Conservation (phyloP, 1,140 invertebrate species). For the Pachypeltis micranthus region DNA sequence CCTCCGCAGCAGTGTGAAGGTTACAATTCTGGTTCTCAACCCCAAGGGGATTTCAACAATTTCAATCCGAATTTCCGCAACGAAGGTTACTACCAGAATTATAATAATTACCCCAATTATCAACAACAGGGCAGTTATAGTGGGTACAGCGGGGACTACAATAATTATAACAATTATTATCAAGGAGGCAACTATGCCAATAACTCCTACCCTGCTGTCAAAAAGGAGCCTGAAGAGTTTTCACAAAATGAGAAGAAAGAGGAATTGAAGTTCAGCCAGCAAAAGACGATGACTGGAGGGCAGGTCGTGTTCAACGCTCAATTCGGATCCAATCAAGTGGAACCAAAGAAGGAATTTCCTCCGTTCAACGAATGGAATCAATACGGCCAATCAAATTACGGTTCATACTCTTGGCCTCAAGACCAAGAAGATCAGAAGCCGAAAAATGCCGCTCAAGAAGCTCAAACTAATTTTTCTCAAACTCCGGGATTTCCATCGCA, state of each 20-base stretch:
- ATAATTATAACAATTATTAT: not conserved
- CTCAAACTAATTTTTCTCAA: no score
- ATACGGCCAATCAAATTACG: not conserved
- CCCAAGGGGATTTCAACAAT: not conserved
- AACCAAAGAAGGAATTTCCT: not conserved
- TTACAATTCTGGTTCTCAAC: not conserved
- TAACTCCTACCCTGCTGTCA: not conserved
- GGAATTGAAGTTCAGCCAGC: not conserved
- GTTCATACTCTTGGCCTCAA: not conserved
- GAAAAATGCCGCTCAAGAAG: not conserved
- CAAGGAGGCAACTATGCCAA: not conserved
- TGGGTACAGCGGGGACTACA: not conserved
- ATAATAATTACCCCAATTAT: not conserved
- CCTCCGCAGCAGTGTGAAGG: not conserved
- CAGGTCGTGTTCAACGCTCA: not conserved
- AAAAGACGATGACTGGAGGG: not conserved
- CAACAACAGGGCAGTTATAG: not conserved
- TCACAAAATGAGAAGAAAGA: not conserved
- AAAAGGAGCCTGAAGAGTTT: slow-evolving; percentile 5
- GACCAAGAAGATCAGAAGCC: not conserved
- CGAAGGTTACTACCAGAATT: not conserved
- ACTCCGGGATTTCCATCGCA: not conserved
- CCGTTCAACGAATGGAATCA: slow-evolving; percentile 1
- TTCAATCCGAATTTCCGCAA: not conserved
- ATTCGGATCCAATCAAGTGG: not conserved